A percentile compares a stretch with the other conserved stretches of the same genome.
Evolutionary conservation across 2,113 vertebrate genomes (phyloP).

Genomic region (Lasiurus borealis): DNA sequence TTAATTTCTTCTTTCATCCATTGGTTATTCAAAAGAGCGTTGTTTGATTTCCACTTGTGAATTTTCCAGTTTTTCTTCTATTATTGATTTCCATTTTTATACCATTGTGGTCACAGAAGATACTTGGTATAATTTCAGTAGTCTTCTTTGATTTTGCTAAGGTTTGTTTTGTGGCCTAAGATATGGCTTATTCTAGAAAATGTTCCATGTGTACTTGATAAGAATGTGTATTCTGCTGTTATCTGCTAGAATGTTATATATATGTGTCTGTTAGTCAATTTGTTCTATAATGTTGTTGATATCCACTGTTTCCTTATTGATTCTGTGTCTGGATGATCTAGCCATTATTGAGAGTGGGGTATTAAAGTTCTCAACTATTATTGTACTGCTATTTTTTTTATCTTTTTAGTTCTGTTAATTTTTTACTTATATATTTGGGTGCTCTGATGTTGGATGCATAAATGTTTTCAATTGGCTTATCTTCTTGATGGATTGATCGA

Average conservation of each 20-base stretch:
- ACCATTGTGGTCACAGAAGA: not conserved
- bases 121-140: not conserved
- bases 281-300: not conserved
- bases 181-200: not conserved
- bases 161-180: not conserved
- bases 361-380: not conserved
- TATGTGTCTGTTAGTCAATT: not conserved
- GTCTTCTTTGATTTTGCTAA: not conserved
- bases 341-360: not conserved
- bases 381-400: not conserved
- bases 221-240: not conserved
- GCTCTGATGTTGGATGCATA: not conserved
- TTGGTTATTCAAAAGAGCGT: not conserved
- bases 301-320: not conserved
- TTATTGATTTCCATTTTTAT: constrained; percentile 5
- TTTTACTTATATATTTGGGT: not conserved
- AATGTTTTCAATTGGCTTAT: not conserved
- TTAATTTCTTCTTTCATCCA: not conserved
- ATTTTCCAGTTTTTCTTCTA: not conserved
- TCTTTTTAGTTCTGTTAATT: not conserved
- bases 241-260: not conserved
- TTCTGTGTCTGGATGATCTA: not conserved
- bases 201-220: not conserved
- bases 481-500: not conserved
- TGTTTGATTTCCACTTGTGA: not conserved